Evolutionary conservation across 2,113 vertebrate species (phyloP), one percentile per base, ranked within the genome.

Genomic region (Phylloscopus whistleri): DNA sequence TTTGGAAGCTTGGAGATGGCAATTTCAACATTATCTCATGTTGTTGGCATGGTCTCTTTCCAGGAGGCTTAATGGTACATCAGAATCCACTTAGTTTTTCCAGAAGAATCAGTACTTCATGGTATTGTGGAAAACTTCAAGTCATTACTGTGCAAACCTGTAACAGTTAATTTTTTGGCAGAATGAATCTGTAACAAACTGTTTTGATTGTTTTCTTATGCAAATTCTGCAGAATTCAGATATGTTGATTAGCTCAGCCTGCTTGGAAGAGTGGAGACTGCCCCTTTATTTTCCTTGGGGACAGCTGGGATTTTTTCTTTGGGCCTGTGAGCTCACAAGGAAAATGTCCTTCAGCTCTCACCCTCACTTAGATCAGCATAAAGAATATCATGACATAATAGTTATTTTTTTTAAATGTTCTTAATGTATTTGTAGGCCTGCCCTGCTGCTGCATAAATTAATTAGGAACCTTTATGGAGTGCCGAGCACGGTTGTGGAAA

Each of bases 401-500:
- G 27, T 24, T 48, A 14, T 27, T 2, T 44, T 21, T 21, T n/a
- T 63, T 72, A n/a, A n/a, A n/a, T 41, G 0, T 73, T 15, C 15
- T 43, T 22, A 43, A 26, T n/a, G 2, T 24, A 4, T 59, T 56
- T 64, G 41, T n/a, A 26, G 53, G 20, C 4, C 1, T 6, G 27
- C 46, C 8, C 6, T 63, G 18, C 59, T 75, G 31, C 33, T 74
- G 17, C 12, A 28, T 14, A 39, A 35, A 64, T 76, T n/a, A 3
- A 4, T 55, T 21, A 58, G 41, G 20, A 13, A 10, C 10, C 10
- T 59, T 59, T n/a, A 13, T 26, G 16, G 80, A 85, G 44, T 63
- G 41, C 46, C 6, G 31, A 8, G 60, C 7, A 14, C 0, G 0
- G 16, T 6, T 79, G 13, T 64, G 35, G 27, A 81, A 84, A 84